phyloP scores from a whole-genome alignment of 2,888 invertebrate species.

The Hermodice carunculata region DNA sequence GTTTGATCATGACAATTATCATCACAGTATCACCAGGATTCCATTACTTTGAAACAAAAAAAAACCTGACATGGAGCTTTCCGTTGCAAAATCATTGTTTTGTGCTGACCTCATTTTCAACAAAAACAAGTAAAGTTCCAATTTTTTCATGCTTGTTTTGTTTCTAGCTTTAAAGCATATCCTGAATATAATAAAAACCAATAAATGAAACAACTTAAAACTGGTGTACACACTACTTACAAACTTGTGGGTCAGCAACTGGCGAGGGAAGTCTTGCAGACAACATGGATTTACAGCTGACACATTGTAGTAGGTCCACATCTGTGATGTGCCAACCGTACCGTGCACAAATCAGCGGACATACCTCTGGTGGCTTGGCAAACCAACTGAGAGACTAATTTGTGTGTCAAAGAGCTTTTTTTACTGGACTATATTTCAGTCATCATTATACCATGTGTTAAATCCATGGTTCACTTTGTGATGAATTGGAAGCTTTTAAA shows the following conservation, averaged over 20 bases:
- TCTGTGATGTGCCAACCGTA: slow-evolving; percentile 64
- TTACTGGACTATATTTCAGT: too few species aligned
- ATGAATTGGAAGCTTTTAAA: too few species aligned
- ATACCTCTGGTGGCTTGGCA: slow-evolving; percentile 58
- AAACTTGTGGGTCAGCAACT: slow-evolving; percentile 40
- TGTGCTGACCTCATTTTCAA: too few species aligned
- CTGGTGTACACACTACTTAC: slow-evolving; percentile 44
- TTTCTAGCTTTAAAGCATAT: neutral
- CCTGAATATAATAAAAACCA: neutral
- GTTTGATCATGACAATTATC: too few species aligned
- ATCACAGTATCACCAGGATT: too few species aligned
- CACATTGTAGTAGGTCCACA: slow-evolving; percentile 59
- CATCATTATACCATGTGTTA: too few species aligned
- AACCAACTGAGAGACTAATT: slow-evolving; percentile 56
- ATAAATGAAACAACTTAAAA: neutral
- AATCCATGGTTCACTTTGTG: too few species aligned
- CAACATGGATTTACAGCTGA: slow-evolving; percentile 52
- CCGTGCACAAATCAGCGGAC: slow-evolving; percentile 61
- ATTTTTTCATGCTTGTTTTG: neutral
- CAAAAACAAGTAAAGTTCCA: neutral
- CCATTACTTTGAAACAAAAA: too few species aligned
- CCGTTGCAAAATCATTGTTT: too few species aligned
- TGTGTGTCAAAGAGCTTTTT: too few species aligned
- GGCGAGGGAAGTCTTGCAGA: slow-evolving; percentile 54
- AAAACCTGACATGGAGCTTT: too few species aligned